Evolutionary conservation across 2,797 vertebrate species (phyloP), one percentile per base, ranked within the genome.

Genomic region (Percopsis omiscomaycus): DNA sequence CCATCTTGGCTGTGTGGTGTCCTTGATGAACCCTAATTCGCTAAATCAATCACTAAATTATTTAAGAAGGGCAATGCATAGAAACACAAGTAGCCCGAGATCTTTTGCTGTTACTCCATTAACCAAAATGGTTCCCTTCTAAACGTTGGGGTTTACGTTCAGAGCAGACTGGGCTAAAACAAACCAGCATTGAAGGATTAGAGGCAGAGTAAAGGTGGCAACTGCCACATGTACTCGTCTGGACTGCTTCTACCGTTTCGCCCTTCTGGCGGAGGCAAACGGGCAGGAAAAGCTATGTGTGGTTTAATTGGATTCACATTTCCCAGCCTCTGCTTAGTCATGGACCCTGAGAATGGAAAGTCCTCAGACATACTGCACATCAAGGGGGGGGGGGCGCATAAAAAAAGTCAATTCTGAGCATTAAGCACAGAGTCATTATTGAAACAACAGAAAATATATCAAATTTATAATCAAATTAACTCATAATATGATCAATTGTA

Each of bases 301-400:
- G 79, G 61, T 51, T 78, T 79, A 79, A 86, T 79, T 75, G 81
- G 84, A 80, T 76, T 88, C 89, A 88, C 77, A 84, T 90, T 89
- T 86, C 82, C 84, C 22, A 16, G 71, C 59, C 74, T 75, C 46
- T 81, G 84, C 89, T 89, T 84, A 84, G 87, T 91, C 91, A 92
- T 83, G 68, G 66, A 75, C 42, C 61, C 66, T 27, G 66, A 74
- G 72, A 62, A 79, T 64, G 86, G 80, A 88, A 89, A 85, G 64
- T 77, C 76, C 52, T 73, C 66, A 50, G 37, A 49, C 59, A 3
- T 56, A 30, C 59, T 29, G 66, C 13, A 4, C 12, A n/a, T 37
- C 14, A 67, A 75, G 70, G 68, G 73, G 55, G 70, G 68, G 73
- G 55, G 47, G 69, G 9, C 16, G 64, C 49, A 42, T 37, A 1